Evolutionary conservation across 2,888 invertebrate species (phyloP).

Genomic region (Trileptium ribeirensis): DNA sequence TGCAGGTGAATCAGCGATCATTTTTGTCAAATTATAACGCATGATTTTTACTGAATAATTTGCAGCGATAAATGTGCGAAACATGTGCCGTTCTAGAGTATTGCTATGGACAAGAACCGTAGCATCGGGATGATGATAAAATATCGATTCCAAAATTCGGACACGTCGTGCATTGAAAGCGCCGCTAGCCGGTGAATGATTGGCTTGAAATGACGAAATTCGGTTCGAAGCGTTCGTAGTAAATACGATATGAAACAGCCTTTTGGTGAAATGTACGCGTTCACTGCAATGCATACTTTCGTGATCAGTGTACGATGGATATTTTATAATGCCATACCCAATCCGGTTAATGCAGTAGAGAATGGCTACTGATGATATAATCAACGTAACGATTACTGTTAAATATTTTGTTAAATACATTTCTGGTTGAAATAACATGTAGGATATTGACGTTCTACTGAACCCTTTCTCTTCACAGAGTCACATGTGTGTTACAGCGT

Average conservation of each 20-base stretch:
- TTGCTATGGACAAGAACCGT: not conserved
- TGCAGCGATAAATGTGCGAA: not conserved
- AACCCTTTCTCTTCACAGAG: no score
- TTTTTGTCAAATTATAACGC: not conserved
- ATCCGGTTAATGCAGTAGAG: no score
- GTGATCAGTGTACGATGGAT: no score
- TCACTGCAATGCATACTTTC: no score
- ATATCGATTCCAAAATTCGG: not conserved
- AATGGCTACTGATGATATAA: no score
- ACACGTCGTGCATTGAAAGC: not conserved
- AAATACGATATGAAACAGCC: not conserved
- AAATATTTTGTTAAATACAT: no score
- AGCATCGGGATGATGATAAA: not conserved
- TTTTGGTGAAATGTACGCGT: no score
- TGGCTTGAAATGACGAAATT: not conserved
- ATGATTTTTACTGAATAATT: not conserved
- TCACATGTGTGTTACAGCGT: no score
- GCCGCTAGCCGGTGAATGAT: not conserved
- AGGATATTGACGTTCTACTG: no score
- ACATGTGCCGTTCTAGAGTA: not conserved
- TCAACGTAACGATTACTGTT: no score
- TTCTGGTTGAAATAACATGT: no score
- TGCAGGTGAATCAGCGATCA: not conserved
- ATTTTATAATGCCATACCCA: no score
- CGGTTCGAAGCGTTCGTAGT: not conserved